Evolutionary conservation across 2,888 invertebrate species (phyloP).

Genomic region (Pomacea canaliculata): DNA sequence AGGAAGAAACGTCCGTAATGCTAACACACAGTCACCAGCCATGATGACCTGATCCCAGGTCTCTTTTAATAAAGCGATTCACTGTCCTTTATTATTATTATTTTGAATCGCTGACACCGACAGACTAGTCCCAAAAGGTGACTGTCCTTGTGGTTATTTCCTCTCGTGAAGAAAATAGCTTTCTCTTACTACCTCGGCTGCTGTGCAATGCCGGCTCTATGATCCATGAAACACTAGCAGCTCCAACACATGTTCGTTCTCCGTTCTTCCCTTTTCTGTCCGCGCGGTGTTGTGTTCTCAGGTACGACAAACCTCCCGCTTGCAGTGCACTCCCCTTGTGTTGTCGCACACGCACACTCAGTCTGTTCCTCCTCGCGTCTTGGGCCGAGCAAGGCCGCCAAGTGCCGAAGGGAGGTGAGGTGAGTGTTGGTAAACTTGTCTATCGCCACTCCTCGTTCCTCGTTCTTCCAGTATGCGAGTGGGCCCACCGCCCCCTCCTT

Average conservation of each 20-base stretch:
- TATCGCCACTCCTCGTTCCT: background rate
- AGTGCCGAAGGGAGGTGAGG: background rate
- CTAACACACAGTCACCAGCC: background rate
- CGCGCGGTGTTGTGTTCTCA: background rate
- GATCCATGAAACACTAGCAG: no score
- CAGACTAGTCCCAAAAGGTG: no score
- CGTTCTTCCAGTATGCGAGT: conserved; percentile 7
- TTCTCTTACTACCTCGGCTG: no score
- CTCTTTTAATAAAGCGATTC: background rate
- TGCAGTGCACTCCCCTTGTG: background rate
- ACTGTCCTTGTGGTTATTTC: no score
- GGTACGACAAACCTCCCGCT: background rate
- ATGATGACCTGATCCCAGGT: background rate
- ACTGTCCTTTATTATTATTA: no score
- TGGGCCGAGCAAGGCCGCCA: background rate
- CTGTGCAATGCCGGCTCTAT: no score
- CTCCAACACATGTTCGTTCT: background rate
- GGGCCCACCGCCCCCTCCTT: background rate
- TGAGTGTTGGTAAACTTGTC: conserved; percentile 21
- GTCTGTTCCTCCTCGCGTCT: background rate
- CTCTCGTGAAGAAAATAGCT: no score
- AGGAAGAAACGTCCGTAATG: background rate
- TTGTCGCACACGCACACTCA: background rate
- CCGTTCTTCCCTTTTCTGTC: background rate
- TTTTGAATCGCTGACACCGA: no score